Evolutionary conservation across 2,113 vertebrate genomes (phyloP).

Genomic region (Ceuthmochares aereus): DNA sequence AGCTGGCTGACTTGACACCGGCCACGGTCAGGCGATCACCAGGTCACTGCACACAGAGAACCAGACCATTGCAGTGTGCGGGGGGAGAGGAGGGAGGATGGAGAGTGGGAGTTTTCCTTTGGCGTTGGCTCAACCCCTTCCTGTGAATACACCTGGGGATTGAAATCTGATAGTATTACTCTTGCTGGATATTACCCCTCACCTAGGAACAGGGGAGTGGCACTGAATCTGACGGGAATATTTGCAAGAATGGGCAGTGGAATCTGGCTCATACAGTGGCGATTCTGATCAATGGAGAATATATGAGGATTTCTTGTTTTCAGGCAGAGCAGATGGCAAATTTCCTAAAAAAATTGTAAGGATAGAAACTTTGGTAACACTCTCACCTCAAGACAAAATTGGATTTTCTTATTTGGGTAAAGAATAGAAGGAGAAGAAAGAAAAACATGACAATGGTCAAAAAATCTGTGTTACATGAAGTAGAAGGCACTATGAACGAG

Average conservation of each 20-base stretch:
- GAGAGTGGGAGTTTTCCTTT: not conserved
- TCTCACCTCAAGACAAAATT: not conserved
- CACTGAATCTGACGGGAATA: not conserved
- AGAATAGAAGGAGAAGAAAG: not conserved
- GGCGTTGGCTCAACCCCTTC: not conserved
- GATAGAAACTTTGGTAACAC: not conserved
- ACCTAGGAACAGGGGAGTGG: not conserved
- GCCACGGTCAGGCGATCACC: rapidly evolving
- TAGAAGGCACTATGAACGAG: not conserved
- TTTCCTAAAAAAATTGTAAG: not conserved
- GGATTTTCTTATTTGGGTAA: not conserved
- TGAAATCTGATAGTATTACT: not conserved
- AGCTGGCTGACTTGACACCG: not conserved
- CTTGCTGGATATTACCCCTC: not conserved
- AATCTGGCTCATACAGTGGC: not conserved
- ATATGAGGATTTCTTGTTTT: not conserved
- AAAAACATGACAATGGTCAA: not conserved
- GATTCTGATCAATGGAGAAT: not conserved
- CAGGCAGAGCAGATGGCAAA: not conserved
- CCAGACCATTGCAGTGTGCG: not conserved
- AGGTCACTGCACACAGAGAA: not conserved
- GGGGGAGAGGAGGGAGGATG: not conserved
- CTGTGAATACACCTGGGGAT: not conserved
- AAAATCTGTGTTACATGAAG: not conserved
- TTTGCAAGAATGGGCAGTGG: not conserved